Base-by-base conservation (phyloP, 2,797 vertebrate genomes). In the Gymnothorax reevesii region DNA sequence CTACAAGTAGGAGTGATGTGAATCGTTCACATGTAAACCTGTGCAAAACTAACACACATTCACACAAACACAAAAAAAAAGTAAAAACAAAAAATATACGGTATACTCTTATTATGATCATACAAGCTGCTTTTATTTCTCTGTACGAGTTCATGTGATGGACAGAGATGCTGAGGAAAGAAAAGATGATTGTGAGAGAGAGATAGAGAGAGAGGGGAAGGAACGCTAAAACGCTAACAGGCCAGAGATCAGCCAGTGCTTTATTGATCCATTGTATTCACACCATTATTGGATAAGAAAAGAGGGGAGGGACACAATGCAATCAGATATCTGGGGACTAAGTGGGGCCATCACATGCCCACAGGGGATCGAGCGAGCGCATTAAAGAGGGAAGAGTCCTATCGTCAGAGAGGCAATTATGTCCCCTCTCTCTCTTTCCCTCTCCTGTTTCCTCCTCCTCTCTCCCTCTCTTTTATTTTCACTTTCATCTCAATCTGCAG, bases 281-380 rank as follows among this genome's bases (percentile, higher is more conserved):
- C 93, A 93, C 92, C 91, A 94, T 94, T 94, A 95, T 94, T 94
- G 93, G 93, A 95, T 95, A 92, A 94, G 93, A 93, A 92, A 90
- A 90, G 91, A 90, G 88, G 91, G 71, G 88, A 87, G 57, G 42
- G 90, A 89, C 90, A 90, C 89, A 91, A 92, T 90, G 92, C 93
- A 94, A 93, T 94, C 92, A 93, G 87, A 93, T 91, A 92, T 94
- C 92, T 91, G 88, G 91, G 90, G 91, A 91, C 88, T 93, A 92
- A 93, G 88, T 89, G 92, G 91, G 92, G 94, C 89, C 92, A 94
- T 88, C 83, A 86, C 88, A 88, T 90, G 92, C 87, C 91, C 90
- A 60, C 55, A 57, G 49, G 15, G 69, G 20, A 84, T 62, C 17
- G 64, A 84, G 88, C 79, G 88, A 84, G 92, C 86, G 88, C 88